Conservation (phyloP, 2,888 invertebrate genomes). For the Cyclophora albipunctata region DNA sequence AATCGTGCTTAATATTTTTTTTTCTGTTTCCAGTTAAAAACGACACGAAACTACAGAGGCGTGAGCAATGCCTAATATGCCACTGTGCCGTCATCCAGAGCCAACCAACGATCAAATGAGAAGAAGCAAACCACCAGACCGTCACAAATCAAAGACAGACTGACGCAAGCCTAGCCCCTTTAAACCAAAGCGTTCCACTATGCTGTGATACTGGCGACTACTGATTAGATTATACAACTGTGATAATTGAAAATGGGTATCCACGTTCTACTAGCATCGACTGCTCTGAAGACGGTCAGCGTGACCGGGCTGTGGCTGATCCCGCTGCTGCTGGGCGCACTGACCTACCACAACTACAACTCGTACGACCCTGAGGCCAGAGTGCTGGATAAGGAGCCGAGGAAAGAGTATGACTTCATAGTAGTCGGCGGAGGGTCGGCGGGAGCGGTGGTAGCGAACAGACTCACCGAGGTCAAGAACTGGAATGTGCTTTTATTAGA, state of each 20-base stretch:
- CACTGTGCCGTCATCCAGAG: conserved; percentile 36
- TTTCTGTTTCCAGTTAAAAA: conserved; percentile 41
- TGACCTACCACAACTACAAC: conserved; percentile 87
- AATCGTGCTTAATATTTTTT: too few species aligned
- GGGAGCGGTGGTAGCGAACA: conserved; percentile 90
- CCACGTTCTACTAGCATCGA: conserved; percentile 83
- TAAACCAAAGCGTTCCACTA: conserved; percentile 31
- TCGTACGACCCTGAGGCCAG: conserved; percentile 87
- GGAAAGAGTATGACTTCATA: conserved; percentile 89
- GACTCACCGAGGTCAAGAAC: conserved; percentile 83
- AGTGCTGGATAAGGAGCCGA: conserved; percentile 80
- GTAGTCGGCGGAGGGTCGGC: conserved; percentile 92
- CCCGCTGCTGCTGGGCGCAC: conserved; percentile 86
- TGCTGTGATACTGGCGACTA: conserved; percentile 30
- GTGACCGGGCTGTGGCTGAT: conserved; percentile 89
- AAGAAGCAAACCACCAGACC: conserved; percentile 64
- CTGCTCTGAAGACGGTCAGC: conserved; percentile 85
- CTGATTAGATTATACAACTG: conserved; percentile 5
- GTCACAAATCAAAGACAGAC: conserved; percentile 25
- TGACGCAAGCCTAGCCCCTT: conserved; percentile 34
- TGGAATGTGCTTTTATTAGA: conserved; percentile 89
- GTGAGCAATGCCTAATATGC: conserved; percentile 57
- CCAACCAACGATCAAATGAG: conserved; percentile 42
- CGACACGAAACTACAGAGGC: conserved; percentile 20
- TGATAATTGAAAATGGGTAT: conserved; percentile 77